A percentile compares a stretch with the other conserved stretches of the same genome.
phyloP scores from a whole-genome alignment of 2,113 vertebrate genomes.

The Sphaerodactylus townsendi region DNA sequence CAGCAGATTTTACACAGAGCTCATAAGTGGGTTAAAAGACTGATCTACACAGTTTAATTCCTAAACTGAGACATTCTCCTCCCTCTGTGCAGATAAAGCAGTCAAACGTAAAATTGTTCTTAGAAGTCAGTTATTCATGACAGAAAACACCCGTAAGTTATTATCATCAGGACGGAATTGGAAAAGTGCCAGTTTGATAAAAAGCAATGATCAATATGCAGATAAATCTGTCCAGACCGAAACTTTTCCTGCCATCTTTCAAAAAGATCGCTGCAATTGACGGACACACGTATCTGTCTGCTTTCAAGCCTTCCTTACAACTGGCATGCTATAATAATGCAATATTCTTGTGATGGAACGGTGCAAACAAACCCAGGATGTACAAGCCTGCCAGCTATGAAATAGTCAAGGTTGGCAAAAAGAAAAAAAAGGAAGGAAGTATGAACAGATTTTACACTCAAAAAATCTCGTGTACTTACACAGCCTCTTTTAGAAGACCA shows the following conservation, averaged over 20 bases:
- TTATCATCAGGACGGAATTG: slow-evolving; percentile 42
- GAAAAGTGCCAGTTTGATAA: neutral
- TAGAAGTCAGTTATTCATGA: slow-evolving; percentile 7
- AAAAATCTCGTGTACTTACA: slow-evolving; percentile 14
- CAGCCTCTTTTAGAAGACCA: slow-evolving; percentile 32
- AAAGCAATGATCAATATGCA: slow-evolving; percentile 16
- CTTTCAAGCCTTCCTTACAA: slow-evolving; percentile 22
- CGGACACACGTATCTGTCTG: neutral
- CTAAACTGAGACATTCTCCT: neutral
- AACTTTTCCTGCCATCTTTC: slow-evolving; percentile 29
- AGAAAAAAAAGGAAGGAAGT: too few species aligned
- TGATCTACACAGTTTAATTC: neutral
- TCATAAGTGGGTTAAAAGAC: neutral
- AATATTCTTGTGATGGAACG: slow-evolving; percentile 27
- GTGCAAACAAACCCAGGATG: slow-evolving; percentile 4
- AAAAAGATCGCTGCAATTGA: slow-evolving; percentile 18
- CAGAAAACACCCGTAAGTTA: slow-evolving; percentile 13
- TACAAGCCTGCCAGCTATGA: slow-evolving; percentile 1
- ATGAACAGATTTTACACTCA: slow-evolving; percentile 40
- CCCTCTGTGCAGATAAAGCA: neutral
- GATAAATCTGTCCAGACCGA: neutral
- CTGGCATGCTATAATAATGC: neutral
- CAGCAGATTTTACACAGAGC: neutral
- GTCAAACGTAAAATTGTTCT: neutral
- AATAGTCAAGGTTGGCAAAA: neutral